Conservation (phyloP, 2,113 vertebrate genomes). For the Uria lomvia region DNA sequence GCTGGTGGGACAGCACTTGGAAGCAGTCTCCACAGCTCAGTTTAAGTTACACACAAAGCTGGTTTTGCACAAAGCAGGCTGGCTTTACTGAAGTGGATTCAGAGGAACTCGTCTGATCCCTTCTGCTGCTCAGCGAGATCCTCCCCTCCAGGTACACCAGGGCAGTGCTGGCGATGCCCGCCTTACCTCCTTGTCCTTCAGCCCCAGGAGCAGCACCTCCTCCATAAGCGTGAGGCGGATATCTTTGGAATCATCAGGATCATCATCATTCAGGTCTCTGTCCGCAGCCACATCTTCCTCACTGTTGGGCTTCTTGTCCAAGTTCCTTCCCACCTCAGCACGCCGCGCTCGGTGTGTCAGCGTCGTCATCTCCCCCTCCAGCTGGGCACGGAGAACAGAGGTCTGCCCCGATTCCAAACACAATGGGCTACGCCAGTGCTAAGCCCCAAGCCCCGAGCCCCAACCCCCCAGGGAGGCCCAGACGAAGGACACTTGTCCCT, state of each 20-base stretch:
- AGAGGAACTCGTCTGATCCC: accelerated
- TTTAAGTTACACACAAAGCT: neutral
- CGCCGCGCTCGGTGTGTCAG: slow-evolving; percentile 74
- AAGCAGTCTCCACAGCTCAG: neutral
- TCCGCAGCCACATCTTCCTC: slow-evolving; percentile 54
- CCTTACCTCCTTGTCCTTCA: slow-evolving; percentile 86
- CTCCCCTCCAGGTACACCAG: neutral
- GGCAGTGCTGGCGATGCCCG: neutral
- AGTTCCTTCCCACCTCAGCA: slow-evolving; percentile 31
- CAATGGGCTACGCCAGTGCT: accelerated
- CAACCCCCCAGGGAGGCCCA: neutral
- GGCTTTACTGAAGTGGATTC: neutral
- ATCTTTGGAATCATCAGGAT: slow-evolving; percentile 72
- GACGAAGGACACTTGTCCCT: accelerated
- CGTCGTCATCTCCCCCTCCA: slow-evolving; percentile 73
- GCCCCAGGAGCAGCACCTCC: slow-evolving; percentile 83
- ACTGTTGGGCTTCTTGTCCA: slow-evolving; percentile 26
- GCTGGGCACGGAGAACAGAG: neutral
- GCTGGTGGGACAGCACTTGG: neutral
- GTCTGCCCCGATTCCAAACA: neutral
- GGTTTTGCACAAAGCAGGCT: neutral
- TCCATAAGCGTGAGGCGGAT: slow-evolving; percentile 86
- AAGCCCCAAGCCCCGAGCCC: too few species aligned
- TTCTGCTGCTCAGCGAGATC: neutral
- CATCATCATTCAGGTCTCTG: slow-evolving; percentile 27